Base-by-base conservation (phyloP, 2,797 vertebrate species). In the Tenualosa ilisha region DNA sequence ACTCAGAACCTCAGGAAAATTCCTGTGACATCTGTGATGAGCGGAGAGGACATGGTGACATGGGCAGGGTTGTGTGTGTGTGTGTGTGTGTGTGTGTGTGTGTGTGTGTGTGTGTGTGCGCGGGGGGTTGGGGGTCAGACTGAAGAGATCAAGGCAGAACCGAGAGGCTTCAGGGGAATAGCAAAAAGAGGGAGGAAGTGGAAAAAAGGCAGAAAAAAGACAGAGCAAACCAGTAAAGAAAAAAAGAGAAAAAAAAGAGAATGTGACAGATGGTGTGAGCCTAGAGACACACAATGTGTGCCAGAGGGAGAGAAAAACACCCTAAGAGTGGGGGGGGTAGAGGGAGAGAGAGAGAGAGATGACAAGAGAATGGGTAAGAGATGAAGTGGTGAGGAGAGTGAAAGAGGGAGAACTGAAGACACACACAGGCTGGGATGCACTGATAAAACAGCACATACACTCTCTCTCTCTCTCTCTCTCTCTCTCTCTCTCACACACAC, bases 391-490 rank as follows among this genome's bases (percentile, higher is more conserved):
- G 56, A 37, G 15, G 24, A 0, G 43, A 54, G 61, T 24, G 81
- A 6, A 81, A 5, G 61, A 26, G 83, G 49, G 43, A 17, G 49
- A 61, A 20, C 24, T 2, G 15, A 61, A n/a, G 53, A 75, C 7
- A 68, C 50, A 53, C 26, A 37, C 7, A 46, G 37, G 63, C 17
- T 82, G 4, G 20, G 26, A 83, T 82, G 59, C 40, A 49, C 84
- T 86, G 85, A 65, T 59, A 61, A 85, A 91, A 83, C 46, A 79
- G 54, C 31, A 82, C 17, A 83, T 8, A 9, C 22, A 63, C n/a
- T n/a, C n/a, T n/a, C n/a, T n/a, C n/a, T n/a, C n/a, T n/a, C n/a
- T n/a, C n/a, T 79, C 26, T n/a, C 51, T 82, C 51, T 37, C 22
- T 37, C 40, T 81, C 83, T 37, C 51, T 88, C 65, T 85, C 84